phyloP scores from a whole-genome alignment of 2,113 vertebrate species.

The Gopherus evgoodei region DNA sequence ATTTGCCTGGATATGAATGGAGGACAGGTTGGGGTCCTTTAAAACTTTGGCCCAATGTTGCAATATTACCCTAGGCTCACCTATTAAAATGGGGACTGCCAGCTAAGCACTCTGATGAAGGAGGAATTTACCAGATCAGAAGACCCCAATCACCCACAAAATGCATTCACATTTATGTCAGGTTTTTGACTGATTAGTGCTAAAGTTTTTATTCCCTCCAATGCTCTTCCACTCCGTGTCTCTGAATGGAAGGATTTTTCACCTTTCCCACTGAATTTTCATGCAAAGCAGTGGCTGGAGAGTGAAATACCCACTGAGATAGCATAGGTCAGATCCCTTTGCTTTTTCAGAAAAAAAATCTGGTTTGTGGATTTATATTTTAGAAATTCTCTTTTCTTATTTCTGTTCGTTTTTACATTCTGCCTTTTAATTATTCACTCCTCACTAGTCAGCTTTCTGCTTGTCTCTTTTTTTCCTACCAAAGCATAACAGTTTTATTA shows the following conservation, averaged over 20 bases:
- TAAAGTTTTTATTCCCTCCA: neutral
- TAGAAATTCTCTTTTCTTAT: constrained; percentile 13
- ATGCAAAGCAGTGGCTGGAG: neutral
- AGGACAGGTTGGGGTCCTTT: neutral
- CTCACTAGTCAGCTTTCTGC: neutral
- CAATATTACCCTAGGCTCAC: neutral
- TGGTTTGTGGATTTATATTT: neutral
- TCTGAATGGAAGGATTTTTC: neutral
- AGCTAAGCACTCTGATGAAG: neutral
- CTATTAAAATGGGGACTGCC: neutral
- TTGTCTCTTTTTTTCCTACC: neutral
- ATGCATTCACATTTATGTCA: neutral
- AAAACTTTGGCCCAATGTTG: neutral
- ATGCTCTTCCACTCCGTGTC: neutral
- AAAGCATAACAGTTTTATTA: neutral
- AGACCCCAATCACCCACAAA: neutral
- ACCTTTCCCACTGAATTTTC: neutral
- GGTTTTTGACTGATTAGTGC: neutral
- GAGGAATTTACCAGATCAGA: neutral
- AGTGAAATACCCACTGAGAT: neutral
- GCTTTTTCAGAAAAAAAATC: neutral
- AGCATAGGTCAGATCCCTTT: neutral
- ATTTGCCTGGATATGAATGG: neutral
- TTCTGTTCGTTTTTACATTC: neutral
- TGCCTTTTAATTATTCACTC: constrained; percentile 8